phyloP scores from a whole-genome alignment of 2,113 vertebrate species.

The Xenopus borealis region DNA sequence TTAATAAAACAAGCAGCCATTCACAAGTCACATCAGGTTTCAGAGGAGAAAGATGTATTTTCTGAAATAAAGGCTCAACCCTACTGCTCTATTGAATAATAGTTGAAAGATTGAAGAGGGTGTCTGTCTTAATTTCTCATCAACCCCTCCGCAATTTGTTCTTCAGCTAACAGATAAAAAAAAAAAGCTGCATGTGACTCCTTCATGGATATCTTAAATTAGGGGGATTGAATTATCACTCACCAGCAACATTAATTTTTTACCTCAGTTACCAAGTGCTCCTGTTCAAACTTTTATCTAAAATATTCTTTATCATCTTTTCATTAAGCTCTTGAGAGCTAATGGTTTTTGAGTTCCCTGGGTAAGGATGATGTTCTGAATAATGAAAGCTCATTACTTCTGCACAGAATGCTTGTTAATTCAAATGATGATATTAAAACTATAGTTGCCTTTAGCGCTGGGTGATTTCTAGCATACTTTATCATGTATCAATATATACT shows the following conservation, averaged over 20 bases:
- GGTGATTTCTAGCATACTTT: conserved; percentile 99
- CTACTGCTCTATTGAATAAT: no score
- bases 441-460: conserved; percentile 99
- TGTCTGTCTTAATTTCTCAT: background rate
- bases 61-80: no score
- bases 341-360: conserved; percentile 98
- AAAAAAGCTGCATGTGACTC: conserved; percentile 6
- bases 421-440: conserved; percentile 99
- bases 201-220: conserved; percentile 33
- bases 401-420: conserved; percentile 99
- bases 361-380: conserved; percentile 99
- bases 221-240: conserved; percentile 79
- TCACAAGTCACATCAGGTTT: no score
- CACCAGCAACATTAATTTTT: conserved; percentile 89
- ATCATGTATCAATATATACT: conserved; percentile 99
- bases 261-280: conserved; percentile 97
- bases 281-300: conserved; percentile 99
- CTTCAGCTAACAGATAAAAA: conserved; percentile 2
- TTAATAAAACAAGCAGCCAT: no score
- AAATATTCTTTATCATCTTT: conserved; percentile 99
- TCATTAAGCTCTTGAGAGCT: conserved; percentile 99
- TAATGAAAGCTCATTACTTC: conserved; percentile 99
- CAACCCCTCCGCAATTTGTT: background rate
- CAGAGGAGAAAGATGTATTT: no score
- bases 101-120: no score